Evolutionary conservation across 2,888 invertebrate species (phyloP).

Genomic region (Drosophila flavopinicola): DNA sequence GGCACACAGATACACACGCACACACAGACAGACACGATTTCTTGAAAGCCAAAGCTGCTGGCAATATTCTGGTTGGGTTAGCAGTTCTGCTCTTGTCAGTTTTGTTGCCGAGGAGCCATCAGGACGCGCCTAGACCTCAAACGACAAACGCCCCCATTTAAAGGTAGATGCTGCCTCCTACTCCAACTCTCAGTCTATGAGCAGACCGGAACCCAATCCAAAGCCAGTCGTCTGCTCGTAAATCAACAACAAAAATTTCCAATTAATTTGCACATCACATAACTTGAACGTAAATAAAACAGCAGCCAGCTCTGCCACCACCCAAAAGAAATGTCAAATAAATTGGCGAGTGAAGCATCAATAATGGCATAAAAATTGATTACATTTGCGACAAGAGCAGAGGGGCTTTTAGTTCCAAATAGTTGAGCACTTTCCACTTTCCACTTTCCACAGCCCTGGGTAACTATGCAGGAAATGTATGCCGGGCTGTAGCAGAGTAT

Average conservation of each 20-base stretch:
- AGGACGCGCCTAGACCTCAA: constrained; percentile 63
- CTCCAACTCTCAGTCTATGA: not conserved
- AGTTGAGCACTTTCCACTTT: constrained; percentile 54
- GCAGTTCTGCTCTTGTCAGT: constrained; percentile 30
- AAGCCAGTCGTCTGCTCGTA: constrained; percentile 50
- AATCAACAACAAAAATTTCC: constrained; percentile 67
- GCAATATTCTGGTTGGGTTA: constrained; percentile 9
- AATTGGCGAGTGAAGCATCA: constrained; percentile 76
- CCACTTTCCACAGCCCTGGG: constrained; percentile 14
- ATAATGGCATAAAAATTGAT: constrained; percentile 82
- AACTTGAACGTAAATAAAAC: constrained; percentile 51
- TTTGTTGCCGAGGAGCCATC: constrained; percentile 8
- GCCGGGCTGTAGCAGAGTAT: constrained; percentile 3
- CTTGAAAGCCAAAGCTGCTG: constrained; percentile 41
- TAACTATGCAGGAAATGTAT: constrained; percentile 63
- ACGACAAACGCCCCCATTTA: constrained; percentile 64
- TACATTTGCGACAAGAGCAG: constrained; percentile 56
- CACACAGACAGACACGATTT: constrained; percentile 15
- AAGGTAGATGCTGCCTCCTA: constrained; percentile 43
- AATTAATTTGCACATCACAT: constrained; percentile 72
- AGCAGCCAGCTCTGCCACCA: not conserved
- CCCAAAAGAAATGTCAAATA: constrained; percentile 39
- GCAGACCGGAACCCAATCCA: constrained; percentile 56
- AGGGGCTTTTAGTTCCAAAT: constrained; percentile 46
- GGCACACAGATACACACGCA: constrained; percentile 38